Evolutionary conservation across 2,113 vertebrate species (phyloP).

Genomic region (Atractosteus spatula): DNA sequence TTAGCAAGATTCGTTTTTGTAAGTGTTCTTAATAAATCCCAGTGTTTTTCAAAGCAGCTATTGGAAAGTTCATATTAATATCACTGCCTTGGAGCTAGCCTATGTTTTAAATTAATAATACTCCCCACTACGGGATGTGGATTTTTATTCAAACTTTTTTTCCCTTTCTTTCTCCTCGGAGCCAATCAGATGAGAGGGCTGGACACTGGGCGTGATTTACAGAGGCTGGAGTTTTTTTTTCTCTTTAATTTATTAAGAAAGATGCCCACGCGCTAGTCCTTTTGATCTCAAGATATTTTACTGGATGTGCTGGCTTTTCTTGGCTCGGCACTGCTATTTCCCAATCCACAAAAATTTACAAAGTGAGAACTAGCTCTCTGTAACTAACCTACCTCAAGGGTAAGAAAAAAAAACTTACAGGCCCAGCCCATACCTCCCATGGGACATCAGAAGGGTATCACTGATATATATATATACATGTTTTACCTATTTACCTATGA

Average conservation of each 20-base stretch:
- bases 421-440: not conserved
- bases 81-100: constrained; percentile 6
- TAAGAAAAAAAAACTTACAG: not conserved
- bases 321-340: not conserved
- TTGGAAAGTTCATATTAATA: constrained; percentile 8
- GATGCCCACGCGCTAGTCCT: constrained; percentile 22
- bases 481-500: too few species aligned
- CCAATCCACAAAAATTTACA: constrained; percentile 12
- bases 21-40: constrained; percentile 25
- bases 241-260: constrained; percentile 30
- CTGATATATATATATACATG: too few species aligned
- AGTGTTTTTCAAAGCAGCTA: constrained; percentile 2
- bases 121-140: constrained; percentile 44
- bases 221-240: not conserved
- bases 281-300: constrained; percentile 18
- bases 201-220: constrained; percentile 39
- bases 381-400: constrained; percentile 1
- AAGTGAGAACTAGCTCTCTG: constrained; percentile 3
- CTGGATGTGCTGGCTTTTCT: constrained; percentile 10
- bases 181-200: constrained; percentile 54
- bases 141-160: constrained; percentile 51
- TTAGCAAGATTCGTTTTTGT: constrained; percentile 30
- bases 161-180: constrained; percentile 34
- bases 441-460: not conserved
- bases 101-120: constrained; percentile 33